Evolutionary conservation across 2,888 invertebrate genomes (phyloP).

Genomic region (Machimus rusticus): DNA sequence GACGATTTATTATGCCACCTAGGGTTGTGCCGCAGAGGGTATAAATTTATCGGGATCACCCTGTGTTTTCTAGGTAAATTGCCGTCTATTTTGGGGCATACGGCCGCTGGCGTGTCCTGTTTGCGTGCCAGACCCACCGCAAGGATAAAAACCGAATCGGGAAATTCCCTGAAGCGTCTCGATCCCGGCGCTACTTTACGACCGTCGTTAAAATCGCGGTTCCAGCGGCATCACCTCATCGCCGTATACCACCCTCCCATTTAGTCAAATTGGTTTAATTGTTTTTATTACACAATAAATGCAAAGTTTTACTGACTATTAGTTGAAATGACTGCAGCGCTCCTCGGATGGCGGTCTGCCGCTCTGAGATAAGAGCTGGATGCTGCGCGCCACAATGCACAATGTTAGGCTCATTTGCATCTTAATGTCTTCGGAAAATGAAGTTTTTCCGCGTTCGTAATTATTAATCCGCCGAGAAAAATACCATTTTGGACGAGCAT

Average conservation of each 20-base stretch:
- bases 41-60: background rate
- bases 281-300: slow-evolving; percentile 1
- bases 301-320: background rate
- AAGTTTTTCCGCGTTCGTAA: background rate
- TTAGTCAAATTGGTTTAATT: background rate
- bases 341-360: background rate
- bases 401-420: slow-evolving; percentile 8
- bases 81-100: background rate
- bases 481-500: background rate
- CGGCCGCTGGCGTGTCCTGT: background rate
- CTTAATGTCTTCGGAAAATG: slow-evolving; percentile 1
- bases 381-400: background rate
- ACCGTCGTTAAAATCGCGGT: background rate
- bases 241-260: background rate
- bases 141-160: background rate
- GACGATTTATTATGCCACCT: slow-evolving; percentile 14
- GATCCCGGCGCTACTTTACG: background rate
- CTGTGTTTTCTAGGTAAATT: background rate
- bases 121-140: background rate
- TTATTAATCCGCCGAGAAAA: background rate
- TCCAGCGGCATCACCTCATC: background rate
- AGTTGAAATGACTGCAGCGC: background rate
- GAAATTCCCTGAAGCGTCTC: background rate
- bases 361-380: background rate
- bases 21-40: slow-evolving; percentile 3